Evolutionary conservation across 2,888 invertebrate genomes (phyloP).

Genomic region (Ectobius pallidus): DNA sequence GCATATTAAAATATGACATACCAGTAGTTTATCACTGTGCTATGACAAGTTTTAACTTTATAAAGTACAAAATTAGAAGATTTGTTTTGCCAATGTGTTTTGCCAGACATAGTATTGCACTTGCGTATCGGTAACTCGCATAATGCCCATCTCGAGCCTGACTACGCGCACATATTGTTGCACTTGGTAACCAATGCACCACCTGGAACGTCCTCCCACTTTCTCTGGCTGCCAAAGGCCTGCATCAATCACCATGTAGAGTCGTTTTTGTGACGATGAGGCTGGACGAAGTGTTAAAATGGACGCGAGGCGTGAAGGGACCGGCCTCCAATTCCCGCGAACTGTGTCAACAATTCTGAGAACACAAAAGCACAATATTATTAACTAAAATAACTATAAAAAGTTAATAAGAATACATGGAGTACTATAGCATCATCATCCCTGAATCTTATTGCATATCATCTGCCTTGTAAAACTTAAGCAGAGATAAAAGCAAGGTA

Average conservation of each 20-base stretch:
- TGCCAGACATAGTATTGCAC: constrained; percentile 36
- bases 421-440: too few species aligned
- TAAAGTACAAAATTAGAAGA: constrained; percentile 42
- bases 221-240: background rate
- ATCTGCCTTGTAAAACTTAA: too few species aligned
- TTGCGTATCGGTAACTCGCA: constrained; percentile 32
- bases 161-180: constrained; percentile 19
- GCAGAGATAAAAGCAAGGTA: too few species aligned
- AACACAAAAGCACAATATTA: background rate
- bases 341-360: constrained; percentile 28
- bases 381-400: too few species aligned
- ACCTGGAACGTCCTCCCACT: constrained; percentile 19
- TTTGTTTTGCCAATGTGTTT: constrained; percentile 4
- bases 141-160: constrained; percentile 38
- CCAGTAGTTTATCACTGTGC: constrained; percentile 37
- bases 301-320: constrained; percentile 23
- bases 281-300: constrained; percentile 23
- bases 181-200: constrained; percentile 28
- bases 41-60: constrained; percentile 24
- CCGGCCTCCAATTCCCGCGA: constrained; percentile 31
- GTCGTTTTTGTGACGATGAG: constrained; percentile 1
- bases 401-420: too few species aligned
- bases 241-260: background rate
- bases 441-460: too few species aligned
- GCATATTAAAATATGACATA: constrained; percentile 42